phyloP scores from a whole-genome alignment of 2,113 vertebrate species.

The Bubalus kerabau region DNA sequence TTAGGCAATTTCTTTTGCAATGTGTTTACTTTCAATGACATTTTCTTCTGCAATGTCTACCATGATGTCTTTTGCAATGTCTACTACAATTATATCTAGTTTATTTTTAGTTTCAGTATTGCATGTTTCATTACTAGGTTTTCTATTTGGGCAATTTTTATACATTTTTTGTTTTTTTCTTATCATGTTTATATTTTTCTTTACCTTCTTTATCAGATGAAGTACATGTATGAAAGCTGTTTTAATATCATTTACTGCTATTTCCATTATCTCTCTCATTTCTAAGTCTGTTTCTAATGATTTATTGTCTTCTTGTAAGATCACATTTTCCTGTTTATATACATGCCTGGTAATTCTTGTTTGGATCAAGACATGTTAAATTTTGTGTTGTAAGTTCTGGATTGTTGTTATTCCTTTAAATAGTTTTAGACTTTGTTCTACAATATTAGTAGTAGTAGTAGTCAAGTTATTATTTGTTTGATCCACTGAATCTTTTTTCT shows the following conservation, averaged over 20 bases:
- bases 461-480: not conserved
- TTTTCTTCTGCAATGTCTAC: not conserved
- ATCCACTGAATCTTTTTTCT: not conserved
- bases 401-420: not conserved
- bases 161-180: not conserved
- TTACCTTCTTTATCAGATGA: not conserved
- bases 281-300: not conserved
- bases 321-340: not conserved
- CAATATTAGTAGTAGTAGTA: not conserved
- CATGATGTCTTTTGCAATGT: not conserved
- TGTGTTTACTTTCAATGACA: not conserved
- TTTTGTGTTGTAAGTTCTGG: not conserved
- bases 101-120: not conserved
- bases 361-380: not conserved
- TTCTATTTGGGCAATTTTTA: not conserved
- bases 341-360: not conserved
- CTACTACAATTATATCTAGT: not conserved
- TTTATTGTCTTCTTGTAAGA: not conserved
- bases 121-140: not conserved
- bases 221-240: not conserved
- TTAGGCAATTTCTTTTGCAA: not conserved
- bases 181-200: not conserved
- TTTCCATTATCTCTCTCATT: not conserved
- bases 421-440: not conserved
- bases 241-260: not conserved